Percentiles rank a stretch among this genome's conserved stretches.
Conservation (phyloP, 2,113 vertebrate genomes). For the Catagonus wagneri region DNA sequence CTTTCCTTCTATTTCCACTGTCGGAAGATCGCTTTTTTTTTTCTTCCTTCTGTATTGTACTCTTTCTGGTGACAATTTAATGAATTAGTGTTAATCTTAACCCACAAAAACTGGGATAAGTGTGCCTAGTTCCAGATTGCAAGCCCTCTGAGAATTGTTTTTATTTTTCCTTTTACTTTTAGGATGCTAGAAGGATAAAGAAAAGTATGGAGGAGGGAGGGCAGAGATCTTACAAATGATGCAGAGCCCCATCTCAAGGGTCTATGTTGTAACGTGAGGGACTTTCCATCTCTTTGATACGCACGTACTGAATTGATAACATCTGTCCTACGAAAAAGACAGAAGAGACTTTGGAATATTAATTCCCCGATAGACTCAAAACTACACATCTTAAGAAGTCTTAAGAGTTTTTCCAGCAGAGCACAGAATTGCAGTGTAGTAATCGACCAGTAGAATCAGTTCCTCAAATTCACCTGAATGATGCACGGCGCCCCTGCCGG, state of each 20-base stretch:
- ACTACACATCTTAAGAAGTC: background rate
- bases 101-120: background rate
- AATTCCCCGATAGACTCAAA: background rate
- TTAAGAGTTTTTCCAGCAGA: background rate
- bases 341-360: background rate
- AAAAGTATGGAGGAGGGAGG: background rate
- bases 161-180: background rate
- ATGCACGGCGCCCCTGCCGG: background rate
- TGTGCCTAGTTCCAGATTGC: background rate
- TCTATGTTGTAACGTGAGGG: background rate
- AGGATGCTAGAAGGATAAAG: background rate
- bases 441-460: background rate
- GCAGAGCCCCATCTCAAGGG: background rate
- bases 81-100: constrained; percentile 43
- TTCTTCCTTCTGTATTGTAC: background rate
- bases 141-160: background rate
- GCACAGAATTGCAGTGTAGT: background rate
- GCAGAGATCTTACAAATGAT: background rate
- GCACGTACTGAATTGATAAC: background rate
- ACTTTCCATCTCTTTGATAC: background rate
- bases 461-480: background rate
- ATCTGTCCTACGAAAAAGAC: background rate
- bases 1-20: constrained; percentile 58
- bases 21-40: constrained; percentile 16
- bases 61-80: constrained; percentile 52